These are phyloP conservation scores for Cheilosia soror DNA, from an alignment of 2,888 invertebrate genomes.

Conservation along the genomic window DNA sequence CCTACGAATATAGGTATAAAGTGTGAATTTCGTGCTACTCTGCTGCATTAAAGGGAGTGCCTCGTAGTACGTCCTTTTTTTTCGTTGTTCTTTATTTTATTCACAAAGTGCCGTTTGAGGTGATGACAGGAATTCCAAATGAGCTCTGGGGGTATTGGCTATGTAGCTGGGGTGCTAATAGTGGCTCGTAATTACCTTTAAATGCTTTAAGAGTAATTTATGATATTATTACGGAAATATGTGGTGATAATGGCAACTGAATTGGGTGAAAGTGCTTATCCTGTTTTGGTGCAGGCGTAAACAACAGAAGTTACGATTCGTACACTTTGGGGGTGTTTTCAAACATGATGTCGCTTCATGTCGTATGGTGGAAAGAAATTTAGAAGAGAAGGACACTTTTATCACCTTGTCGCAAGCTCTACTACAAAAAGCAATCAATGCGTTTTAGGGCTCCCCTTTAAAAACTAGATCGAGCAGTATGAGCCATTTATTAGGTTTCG, in stretches of 20 bases:
- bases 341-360: too few species aligned
- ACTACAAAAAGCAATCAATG: too few species aligned
- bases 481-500: too few species aligned
- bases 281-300: neutral
- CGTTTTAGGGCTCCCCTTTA: too few species aligned
- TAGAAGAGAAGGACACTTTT: too few species aligned
- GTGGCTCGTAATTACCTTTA: slow-evolving; percentile 55
- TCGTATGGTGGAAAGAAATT: too few species aligned
- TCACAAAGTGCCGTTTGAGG: slow-evolving; percentile 51
- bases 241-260: slow-evolving; percentile 2
- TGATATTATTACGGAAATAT: slow-evolving; percentile 35
- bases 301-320: neutral
- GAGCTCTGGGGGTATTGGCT: slow-evolving; percentile 23
- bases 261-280: neutral
- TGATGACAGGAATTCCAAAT: slow-evolving; percentile 64
- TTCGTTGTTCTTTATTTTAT: slow-evolving; percentile 30
- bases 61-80: slow-evolving; percentile 5
- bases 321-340: too few species aligned
- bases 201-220: slow-evolving; percentile 61
- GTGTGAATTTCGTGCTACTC: slow-evolving; percentile 13
- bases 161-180: slow-evolving; percentile 35
- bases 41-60: slow-evolving; percentile 26
- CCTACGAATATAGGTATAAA: neutral
- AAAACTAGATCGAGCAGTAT: too few species aligned
- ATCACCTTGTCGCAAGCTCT: too few species aligned